These are phyloP conservation scores for Ditylenchus dipsaci DNA, from an alignment of 1,140 invertebrate genomes.

Conservation along the genomic window DNA sequence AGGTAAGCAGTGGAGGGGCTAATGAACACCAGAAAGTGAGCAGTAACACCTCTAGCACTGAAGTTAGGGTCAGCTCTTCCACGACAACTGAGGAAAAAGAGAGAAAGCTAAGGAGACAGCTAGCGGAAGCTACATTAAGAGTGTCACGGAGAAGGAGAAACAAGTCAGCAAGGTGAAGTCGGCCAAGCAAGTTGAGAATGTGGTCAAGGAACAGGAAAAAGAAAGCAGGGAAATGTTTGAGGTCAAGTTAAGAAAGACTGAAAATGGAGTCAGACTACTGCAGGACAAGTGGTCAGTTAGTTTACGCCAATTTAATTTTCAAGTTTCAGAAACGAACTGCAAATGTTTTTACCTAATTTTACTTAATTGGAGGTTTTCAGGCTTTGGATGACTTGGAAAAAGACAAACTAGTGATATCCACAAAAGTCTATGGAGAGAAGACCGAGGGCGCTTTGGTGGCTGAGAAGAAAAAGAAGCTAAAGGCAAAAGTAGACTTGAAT, in stretches of 20 bases:
- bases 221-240: not conserved
- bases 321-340: too few species aligned
- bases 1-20: conserved; percentile 5
- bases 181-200: not conserved
- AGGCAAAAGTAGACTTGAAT: not conserved
- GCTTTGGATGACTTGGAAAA: not conserved
- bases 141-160: not conserved
- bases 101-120: conserved; percentile 1
- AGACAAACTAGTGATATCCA: not conserved
- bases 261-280: conserved; percentile 3
- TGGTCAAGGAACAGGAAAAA: not conserved
- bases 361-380: not conserved
- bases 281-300: not conserved
- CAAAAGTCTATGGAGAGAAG: not conserved
- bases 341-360: too few species aligned
- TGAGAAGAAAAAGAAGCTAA: not conserved
- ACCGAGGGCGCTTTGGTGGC: not conserved
- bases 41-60: not conserved
- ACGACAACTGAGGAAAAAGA: conserved; percentile 2
- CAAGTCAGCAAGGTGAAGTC: not conserved
- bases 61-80: conserved; percentile 9
- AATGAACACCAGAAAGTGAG: not conserved
- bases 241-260: not conserved
- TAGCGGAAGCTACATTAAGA: not conserved
- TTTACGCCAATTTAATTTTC: too few species aligned